These are phyloP conservation scores for Pandemis cinnamomeana DNA, from an alignment of 2,888 invertebrate species.

Conservation along the genomic window DNA sequence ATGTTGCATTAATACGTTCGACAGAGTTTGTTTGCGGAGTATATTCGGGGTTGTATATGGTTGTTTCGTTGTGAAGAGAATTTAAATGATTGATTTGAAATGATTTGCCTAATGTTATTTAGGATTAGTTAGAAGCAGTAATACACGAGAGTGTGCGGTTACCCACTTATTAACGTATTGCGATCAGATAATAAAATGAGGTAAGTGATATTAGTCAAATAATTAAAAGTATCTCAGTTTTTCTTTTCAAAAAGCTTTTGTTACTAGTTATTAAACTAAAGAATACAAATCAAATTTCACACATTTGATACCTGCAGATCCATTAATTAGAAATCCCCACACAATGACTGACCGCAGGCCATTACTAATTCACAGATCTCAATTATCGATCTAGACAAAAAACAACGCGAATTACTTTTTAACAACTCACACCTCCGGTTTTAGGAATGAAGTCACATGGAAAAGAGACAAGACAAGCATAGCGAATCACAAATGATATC, in stretches of 20 bases:
- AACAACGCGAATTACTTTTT: slow-evolving; percentile 15
- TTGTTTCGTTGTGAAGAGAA: neutral
- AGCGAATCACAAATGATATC: slow-evolving; percentile 35
- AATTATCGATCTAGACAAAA: slow-evolving; percentile 21
- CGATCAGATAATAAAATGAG: neutral
- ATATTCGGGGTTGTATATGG: neutral
- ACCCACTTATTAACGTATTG: no score
- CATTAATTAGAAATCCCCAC: slow-evolving; percentile 11
- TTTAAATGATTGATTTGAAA: neutral
- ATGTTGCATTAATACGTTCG: slow-evolving; percentile 29
- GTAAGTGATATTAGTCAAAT: neutral
- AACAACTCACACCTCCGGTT: slow-evolving; percentile 10
- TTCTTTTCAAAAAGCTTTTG: neutral
- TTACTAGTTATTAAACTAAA: neutral
- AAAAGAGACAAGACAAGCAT: slow-evolving; percentile 10
- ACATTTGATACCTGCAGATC: neutral
- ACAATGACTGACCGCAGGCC: neutral
- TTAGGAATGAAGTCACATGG: slow-evolving; percentile 27
- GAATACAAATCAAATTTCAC: neutral
- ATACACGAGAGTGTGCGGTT: no score
- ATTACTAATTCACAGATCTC: slow-evolving; percentile 14
- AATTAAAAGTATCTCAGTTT: neutral
- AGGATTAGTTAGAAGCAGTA: no score
- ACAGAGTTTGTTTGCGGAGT: slow-evolving; percentile 2
- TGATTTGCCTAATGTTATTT: no score